Percentiles rank a stretch among this genome's conserved stretches.
Evolutionary conservation across 2,888 invertebrate species (phyloP).

Genomic region (Elaeidobius kamerunicus): DNA sequence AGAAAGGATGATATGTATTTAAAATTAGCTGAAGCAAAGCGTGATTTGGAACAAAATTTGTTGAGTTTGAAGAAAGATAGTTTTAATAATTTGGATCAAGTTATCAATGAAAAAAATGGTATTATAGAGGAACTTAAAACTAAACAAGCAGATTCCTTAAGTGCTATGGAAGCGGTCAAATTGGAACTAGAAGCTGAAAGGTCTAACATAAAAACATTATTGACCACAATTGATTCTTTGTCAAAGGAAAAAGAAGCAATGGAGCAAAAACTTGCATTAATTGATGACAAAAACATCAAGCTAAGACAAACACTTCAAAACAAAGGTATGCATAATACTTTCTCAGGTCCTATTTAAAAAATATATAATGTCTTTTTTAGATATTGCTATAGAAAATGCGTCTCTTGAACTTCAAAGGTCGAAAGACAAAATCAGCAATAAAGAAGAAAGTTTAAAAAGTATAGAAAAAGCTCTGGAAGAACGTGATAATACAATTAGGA

Average conservation of each 20-base stretch:
- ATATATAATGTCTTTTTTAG: no score
- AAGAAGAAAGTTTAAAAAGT: conserved; percentile 20
- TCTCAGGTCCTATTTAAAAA: no score
- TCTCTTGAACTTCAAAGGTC: conserved; percentile 5
- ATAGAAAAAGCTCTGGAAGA: conserved; percentile 29
- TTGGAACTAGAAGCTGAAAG: conserved; percentile 4
- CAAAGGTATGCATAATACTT: no score
- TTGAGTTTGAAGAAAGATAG: conserved; percentile 49
- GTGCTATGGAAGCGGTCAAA: conserved; percentile 8
- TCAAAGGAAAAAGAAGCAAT: conserved; percentile 52
- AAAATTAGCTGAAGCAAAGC: conserved; percentile 58
- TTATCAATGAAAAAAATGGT: conserved; percentile 56
- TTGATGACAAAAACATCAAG: conserved; percentile 28
- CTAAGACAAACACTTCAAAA: conserved; percentile 34
- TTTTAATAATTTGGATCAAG: conserved; percentile 53
- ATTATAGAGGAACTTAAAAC: conserved; percentile 46
- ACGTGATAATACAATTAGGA: conserved; percentile 36
- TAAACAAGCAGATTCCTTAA: conserved; percentile 42
- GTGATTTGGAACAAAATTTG: conserved; percentile 53
- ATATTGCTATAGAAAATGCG: conserved; percentile 7
- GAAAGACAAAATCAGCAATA: neutral
- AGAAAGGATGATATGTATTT: conserved; percentile 58
- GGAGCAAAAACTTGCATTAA: conserved; percentile 52
- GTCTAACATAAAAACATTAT: conserved; percentile 1
- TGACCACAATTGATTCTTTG: conserved; percentile 2